Evolutionary conservation across 2,797 vertebrate genomes (phyloP).

Genomic region (Cyclopterus lumpus): DNA sequence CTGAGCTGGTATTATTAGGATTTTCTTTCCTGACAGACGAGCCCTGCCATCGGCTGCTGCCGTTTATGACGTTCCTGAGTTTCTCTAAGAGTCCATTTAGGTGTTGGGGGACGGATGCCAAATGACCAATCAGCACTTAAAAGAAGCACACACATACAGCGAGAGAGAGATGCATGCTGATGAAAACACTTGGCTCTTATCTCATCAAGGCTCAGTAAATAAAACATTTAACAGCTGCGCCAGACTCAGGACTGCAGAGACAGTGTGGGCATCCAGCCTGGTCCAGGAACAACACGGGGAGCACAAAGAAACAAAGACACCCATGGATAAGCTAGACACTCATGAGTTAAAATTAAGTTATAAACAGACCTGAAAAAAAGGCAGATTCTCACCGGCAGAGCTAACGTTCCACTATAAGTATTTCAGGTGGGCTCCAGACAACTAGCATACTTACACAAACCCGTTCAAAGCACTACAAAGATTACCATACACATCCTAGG

Average conservation of each 20-base stretch:
- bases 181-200: constrained; percentile 73
- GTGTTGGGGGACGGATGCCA: constrained; percentile 63
- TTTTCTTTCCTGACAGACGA: constrained; percentile 19
- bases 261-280: constrained; percentile 40
- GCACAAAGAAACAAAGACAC: constrained; percentile 23
- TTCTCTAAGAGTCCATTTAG: constrained; percentile 69
- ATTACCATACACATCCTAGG: constrained; percentile 47
- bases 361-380: constrained; percentile 30
- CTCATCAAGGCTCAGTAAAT: constrained; percentile 80
- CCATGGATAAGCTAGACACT: constrained; percentile 34
- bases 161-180: constrained; percentile 45
- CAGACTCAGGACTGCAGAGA: constrained; percentile 45
- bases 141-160: constrained; percentile 54
- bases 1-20: constrained; percentile 48
- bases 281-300: constrained; percentile 43
- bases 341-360: constrained; percentile 30
- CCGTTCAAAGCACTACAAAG: constrained; percentile 31
- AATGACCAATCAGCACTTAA: constrained; percentile 76
- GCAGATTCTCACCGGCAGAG: constrained; percentile 23
- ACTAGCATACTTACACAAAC: constrained; percentile 42
- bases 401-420: constrained; percentile 49
- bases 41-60: constrained; percentile 47
- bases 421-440: constrained; percentile 54
- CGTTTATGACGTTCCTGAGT: constrained; percentile 66
- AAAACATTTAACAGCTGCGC: constrained; percentile 79